Conservation (phyloP, 2,797 vertebrate species). For the Micrastur ruficollis region DNA sequence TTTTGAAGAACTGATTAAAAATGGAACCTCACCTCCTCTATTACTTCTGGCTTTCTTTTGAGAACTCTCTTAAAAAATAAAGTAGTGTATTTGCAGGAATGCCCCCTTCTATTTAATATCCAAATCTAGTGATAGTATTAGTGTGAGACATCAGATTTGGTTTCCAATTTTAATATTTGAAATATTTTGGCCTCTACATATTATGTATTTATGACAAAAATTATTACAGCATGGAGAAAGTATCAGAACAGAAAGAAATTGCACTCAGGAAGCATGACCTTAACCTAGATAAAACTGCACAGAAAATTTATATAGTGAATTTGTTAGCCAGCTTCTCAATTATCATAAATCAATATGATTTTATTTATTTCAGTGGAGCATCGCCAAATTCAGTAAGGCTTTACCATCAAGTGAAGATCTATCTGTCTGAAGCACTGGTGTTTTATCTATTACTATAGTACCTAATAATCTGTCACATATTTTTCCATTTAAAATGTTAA, state of each 20-base stretch:
- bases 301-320: neutral
- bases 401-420: neutral
- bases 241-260: neutral
- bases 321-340: constrained; percentile 2
- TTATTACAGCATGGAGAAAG: neutral
- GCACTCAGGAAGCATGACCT: neutral
- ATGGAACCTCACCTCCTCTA: neutral
- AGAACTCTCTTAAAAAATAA: neutral
- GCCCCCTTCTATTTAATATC: neutral
- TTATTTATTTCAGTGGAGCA: neutral
- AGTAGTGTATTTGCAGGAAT: neutral
- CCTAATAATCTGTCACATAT: neutral
- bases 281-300: neutral
- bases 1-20: neutral
- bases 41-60: neutral
- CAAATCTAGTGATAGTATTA: neutral
- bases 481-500: neutral
- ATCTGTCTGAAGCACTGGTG: neutral
- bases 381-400: neutral
- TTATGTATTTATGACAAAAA: neutral
- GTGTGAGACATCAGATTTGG: neutral
- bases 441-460: neutral
- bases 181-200: neutral
- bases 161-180: neutral
- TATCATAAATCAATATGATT: neutral